Evolutionary conservation across 2,888 invertebrate species (phyloP), one percentile per base, ranked within the genome.

Genomic region (Sylvicola cinctus): DNA sequence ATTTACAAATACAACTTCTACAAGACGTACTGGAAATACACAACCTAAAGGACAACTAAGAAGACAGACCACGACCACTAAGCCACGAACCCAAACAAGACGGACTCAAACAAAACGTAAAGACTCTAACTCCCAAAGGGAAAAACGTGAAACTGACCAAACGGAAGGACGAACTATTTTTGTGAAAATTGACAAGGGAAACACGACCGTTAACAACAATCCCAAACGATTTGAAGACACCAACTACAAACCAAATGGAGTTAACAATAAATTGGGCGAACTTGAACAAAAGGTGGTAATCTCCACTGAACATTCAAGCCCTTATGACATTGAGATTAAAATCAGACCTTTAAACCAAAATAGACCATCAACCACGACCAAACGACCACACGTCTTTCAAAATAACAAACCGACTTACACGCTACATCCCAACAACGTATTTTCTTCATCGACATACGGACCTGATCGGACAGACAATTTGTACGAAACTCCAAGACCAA

Each of bases 301-400:
- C n/a, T n/a, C n/a, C n/a, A n/a, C n/a, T n/a, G n/a, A n/a, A n/a
- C n/a, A n/a, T n/a, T n/a, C 50, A 2, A 49, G 54, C 35, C 34
- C 54, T 17, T 58, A 55, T 39, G 54, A 58, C 44, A 58, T 58
- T 23, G 58, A 58, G 43, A 58, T 58, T 5, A 58, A 56, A 35
- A 58, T 58, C 16, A 14, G 3, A 29, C 30, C 14, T 31, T 23
- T 28, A 27, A 32, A 16, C 31, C 37, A 12, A 13, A 27, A 16
- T 15, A 16, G 30, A 14, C 27, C 12, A 31, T 26, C 14, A 29
- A 32, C 28, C 8, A 29, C 31, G 14, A 38, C 17, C 10, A 31
- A 33, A 32, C 31, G 31, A 29, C 25, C 42, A 34, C 17, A n/a
- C n/a, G n/a, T n/a, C n/a, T n/a, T n/a, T n/a, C n/a, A n/a, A n/a